Evolutionary conservation across 2,113 vertebrate species (phyloP).

Genomic region (Brachyhypopomus occidentalis): DNA sequence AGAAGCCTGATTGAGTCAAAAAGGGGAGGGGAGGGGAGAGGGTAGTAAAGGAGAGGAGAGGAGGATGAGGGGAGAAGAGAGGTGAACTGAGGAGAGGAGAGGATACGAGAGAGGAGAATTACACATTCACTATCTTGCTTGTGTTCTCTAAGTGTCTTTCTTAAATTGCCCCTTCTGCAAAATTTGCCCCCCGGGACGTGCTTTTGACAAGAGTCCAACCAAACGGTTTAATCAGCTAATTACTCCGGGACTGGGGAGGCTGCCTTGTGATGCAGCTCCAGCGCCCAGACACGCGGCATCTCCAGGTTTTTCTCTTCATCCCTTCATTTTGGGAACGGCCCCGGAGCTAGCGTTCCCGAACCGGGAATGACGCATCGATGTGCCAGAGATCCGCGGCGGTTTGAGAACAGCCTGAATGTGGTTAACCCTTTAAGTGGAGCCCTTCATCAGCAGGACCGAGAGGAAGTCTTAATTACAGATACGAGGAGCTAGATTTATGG

Average conservation of each 20-base stretch:
- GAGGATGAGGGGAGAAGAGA: too few relatives aligned
- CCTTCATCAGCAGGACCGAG: constrained; percentile 51
- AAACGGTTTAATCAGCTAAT: constrained; percentile 64
- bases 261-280: constrained; percentile 12
- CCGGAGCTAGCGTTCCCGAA: not conserved
- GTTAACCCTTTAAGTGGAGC: constrained; percentile 60
- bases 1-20: not conserved
- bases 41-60: too few relatives aligned
- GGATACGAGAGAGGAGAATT: not conserved
- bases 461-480: constrained; percentile 66
- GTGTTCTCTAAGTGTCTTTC: constrained; percentile 7
- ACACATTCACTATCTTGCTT: constrained; percentile 14
- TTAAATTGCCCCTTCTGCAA: constrained; percentile 58
- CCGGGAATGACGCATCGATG: not conserved
- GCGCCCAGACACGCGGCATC: not conserved
- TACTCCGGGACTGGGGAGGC: constrained; percentile 56
- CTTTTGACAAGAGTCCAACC: constrained; percentile 52
- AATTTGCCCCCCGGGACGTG: constrained; percentile 53
- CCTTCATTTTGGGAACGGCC: not conserved
- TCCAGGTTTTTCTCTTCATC: not conserved
- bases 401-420: constrained; percentile 44
- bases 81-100: too few relatives aligned
- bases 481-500: constrained; percentile 45
- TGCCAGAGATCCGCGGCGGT: constrained; percentile 5
- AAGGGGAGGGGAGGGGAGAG: not conserved